Percentiles rank a stretch among this genome's conserved stretches.
These are phyloP conservation scores for Pseudochromis fuscus DNA, from an alignment of 2,797 vertebrate genomes.

Conservation along the genomic window DNA sequence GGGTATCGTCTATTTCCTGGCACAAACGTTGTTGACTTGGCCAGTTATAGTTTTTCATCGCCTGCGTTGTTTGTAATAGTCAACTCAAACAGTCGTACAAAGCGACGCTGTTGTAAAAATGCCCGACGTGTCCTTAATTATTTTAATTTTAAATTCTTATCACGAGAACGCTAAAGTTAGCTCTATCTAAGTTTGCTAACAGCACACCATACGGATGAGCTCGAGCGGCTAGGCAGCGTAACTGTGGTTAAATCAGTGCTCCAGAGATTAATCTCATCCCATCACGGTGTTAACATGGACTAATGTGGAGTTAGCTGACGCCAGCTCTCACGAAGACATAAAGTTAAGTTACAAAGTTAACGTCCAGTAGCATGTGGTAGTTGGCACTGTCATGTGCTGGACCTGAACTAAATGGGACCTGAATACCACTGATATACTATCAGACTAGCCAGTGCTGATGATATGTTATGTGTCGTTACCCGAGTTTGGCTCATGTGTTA, in stretches of 20 bases:
- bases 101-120: not conserved
- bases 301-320: not conserved
- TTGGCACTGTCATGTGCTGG: not conserved
- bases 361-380: not conserved
- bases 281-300: not conserved
- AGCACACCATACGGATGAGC: not conserved
- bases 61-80: not conserved
- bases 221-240: not conserved
- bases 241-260: not conserved
- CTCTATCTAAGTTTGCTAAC: not conserved
- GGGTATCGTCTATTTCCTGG: conserved; percentile 60
- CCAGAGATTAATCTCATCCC: conserved; percentile 44
- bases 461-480: conserved; percentile 2
- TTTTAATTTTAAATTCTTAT: not conserved
- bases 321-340: not conserved
- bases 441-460: conserved; percentile 36
- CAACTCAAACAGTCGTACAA: not conserved
- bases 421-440: not conserved
- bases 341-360: not conserved
- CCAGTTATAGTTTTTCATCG: conserved; percentile 22
- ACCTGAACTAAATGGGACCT: not conserved
- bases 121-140: not conserved
- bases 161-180: not conserved
- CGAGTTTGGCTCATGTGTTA: conserved; percentile 9
- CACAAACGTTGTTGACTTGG: not conserved